A percentile compares a stretch with the other conserved stretches of the same genome.
phyloP scores from a whole-genome alignment of 1,140 invertebrate genomes.

The Orussus abietinus region DNA sequence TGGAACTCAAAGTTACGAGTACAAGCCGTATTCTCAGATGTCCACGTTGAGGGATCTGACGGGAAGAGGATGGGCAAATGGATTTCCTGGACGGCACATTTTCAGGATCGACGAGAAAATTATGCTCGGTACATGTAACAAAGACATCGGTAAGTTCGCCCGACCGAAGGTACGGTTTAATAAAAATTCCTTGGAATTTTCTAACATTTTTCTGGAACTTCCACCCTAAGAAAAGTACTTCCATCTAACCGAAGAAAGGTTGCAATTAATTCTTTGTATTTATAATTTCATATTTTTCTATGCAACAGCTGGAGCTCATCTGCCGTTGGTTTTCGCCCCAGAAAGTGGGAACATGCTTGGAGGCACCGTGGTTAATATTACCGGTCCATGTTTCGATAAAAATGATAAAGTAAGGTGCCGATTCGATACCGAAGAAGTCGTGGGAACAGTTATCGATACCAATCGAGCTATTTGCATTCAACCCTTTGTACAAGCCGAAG shows the following conservation, averaged over 20 bases:
- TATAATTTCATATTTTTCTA: conserved; percentile 18
- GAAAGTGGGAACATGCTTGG: conserved; percentile 94
- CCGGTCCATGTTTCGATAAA: conserved; percentile 83
- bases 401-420: conserved; percentile 73
- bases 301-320: conserved; percentile 68
- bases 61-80: conserved; percentile 81
- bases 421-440: conserved; percentile 74
- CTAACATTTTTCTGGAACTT: not conserved
- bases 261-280: conserved; percentile 19
- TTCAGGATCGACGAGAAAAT: conserved; percentile 95
- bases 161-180: not conserved
- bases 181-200: not conserved
- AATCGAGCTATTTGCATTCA: conserved; percentile 88
- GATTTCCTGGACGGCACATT: conserved; percentile 83
- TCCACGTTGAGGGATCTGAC: conserved; percentile 79
- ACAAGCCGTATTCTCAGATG: conserved; percentile 84
- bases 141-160: conserved; percentile 69
- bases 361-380: conserved; percentile 91
- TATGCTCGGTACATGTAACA: conserved; percentile 86
- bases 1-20: conserved; percentile 85
- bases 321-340: conserved; percentile 83
- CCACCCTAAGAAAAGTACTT: conserved; percentile 3
- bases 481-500: conserved; percentile 83
- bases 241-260: conserved; percentile 1
- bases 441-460: conserved; percentile 68